These are phyloP conservation scores for Helicoverpa zea DNA, from an alignment of 1,140 invertebrate species.

Conservation along the genomic window DNA sequence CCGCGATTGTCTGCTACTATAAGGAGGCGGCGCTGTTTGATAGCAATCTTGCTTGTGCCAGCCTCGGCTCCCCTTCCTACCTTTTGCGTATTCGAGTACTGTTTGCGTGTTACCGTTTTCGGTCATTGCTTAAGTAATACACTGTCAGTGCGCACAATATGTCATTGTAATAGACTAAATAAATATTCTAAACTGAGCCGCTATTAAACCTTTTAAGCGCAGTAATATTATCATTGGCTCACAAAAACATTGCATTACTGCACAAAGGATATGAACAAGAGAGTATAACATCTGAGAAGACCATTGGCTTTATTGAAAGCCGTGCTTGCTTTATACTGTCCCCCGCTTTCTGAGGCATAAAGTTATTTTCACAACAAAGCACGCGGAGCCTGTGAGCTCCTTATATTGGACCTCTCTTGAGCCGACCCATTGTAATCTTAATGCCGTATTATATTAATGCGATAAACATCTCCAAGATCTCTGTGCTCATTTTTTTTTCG, in stretches of 20 bases:
- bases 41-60: conserved; percentile 61
- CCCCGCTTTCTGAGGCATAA: conserved; percentile 77
- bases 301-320: conserved; percentile 81
- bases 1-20: conserved; percentile 60
- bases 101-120: conserved; percentile 56
- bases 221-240: conserved; percentile 46
- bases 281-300: conserved; percentile 67
- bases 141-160: conserved; percentile 38
- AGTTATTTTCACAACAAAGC: conserved; percentile 86
- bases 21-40: conserved; percentile 60
- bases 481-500: conserved; percentile 73
- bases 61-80: conserved; percentile 44
- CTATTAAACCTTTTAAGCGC: conserved; percentile 49
- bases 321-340: conserved; percentile 73
- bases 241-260: conserved; percentile 74
- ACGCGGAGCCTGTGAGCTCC: conserved; percentile 72
- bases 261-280: conserved; percentile 77
- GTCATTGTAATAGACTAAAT: conserved; percentile 38
- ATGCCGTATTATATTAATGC: conserved; percentile 85
- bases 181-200: conserved; percentile 35
- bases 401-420: conserved; percentile 84
- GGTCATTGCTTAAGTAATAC: conserved; percentile 46
- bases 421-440: conserved; percentile 84
- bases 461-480: conserved; percentile 84
- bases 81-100: conserved; percentile 54